phyloP scores from a whole-genome alignment of 2,888 invertebrate species.

The Stenurella melanura region DNA sequence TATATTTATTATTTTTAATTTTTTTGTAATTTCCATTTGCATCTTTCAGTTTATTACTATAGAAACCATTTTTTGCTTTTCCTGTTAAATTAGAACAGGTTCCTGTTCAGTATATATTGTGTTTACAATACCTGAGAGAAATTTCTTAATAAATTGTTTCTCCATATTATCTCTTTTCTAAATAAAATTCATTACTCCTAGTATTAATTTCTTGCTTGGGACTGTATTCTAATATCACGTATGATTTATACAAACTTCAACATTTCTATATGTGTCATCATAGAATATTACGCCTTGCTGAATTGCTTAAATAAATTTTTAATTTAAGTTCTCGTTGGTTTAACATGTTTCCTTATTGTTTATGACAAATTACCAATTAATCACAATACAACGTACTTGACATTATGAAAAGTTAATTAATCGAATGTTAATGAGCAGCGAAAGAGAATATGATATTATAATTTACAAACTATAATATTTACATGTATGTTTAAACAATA shows the following conservation, averaged over 20 bases:
- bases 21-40: no score
- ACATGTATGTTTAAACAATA: constrained; percentile 52
- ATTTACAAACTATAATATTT: constrained; percentile 37
- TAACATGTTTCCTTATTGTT: constrained; percentile 34
- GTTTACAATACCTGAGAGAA: no score
- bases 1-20: no score
- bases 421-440: constrained; percentile 40
- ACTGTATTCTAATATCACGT: no score
- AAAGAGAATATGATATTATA: constrained; percentile 41
- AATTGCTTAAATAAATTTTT: constrained; percentile 9
- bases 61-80: no score
- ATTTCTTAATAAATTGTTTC: no score
- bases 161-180: no score
- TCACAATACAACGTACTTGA: constrained; percentile 44
- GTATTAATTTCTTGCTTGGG: no score
- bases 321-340: neutral
- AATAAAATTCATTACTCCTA: no score
- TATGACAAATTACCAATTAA: constrained; percentile 26
- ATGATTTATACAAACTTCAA: neutral
- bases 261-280: constrained; percentile 11
- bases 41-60: no score
- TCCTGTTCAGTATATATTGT: no score
- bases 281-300: neutral
- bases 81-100: no score
- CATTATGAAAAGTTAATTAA: constrained; percentile 50